Conservation (phyloP, 2,888 invertebrate genomes). For the Mactromeris polynyma region DNA sequence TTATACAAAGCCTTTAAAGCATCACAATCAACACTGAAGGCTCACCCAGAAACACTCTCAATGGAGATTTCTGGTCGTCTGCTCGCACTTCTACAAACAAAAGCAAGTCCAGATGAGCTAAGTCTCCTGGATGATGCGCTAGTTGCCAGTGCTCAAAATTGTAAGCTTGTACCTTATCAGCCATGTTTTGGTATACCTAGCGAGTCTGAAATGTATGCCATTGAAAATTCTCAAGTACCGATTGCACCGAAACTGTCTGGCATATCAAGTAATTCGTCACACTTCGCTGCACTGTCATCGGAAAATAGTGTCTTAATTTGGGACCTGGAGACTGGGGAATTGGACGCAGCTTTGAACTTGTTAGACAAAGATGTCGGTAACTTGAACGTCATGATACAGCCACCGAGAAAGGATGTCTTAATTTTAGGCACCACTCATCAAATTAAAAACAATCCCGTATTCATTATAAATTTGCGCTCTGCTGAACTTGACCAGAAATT, state of each 20-base stretch:
- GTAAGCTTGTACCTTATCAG: conserved; percentile 70
- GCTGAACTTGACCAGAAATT: conserved; percentile 67
- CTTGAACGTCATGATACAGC: conserved; percentile 72
- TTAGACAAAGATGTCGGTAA: conserved; percentile 54
- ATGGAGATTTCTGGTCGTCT: conserved; percentile 96
- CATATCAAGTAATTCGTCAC: conserved; percentile 69
- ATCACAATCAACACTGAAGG: conserved; percentile 92
- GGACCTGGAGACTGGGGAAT: conserved; percentile 74
- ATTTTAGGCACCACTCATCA: conserved; percentile 74
- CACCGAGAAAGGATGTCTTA: conserved; percentile 58
- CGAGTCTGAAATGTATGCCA: conserved; percentile 68
- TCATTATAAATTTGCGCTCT: conserved; percentile 70
- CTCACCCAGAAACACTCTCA: conserved; percentile 96
- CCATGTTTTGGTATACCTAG: conserved; percentile 72
- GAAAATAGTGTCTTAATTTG: conserved; percentile 74
- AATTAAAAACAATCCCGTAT: conserved; percentile 69
- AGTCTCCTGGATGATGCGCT: conserved; percentile 68
- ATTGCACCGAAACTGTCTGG: conserved; percentile 58
- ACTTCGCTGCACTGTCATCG: conserved; percentile 68
- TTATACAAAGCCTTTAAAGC: conserved; percentile 87
- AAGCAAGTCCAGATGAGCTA: conserved; percentile 61
- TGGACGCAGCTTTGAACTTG: conserved; percentile 65
- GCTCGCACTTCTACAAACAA: conserved; percentile 89
- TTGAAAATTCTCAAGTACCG: conserved; percentile 88
- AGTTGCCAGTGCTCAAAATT: conserved; percentile 85